Evolutionary conservation across 2,797 vertebrate genomes (phyloP), one percentile per base, ranked within the genome.

Genomic region (Adrianichthys oophorus): DNA sequence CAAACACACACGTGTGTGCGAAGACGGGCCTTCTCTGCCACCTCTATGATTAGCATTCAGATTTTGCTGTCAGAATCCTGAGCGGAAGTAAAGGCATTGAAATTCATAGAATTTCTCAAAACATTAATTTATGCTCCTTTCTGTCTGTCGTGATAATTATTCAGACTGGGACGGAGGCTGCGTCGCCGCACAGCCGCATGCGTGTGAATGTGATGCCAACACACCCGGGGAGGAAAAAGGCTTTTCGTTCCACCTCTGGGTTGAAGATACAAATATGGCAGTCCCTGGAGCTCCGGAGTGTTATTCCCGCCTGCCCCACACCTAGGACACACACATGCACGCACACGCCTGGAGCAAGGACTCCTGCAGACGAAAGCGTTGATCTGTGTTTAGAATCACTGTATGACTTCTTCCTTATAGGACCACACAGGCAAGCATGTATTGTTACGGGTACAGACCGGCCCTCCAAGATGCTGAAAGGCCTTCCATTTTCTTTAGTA

Each of bases 331-430:
- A 77, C 60, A 58, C 79, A 83, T 51, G 41, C 67, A 75, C 76
- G 76, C 81, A 58, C 79, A 83, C 15, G 82, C 84, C 79, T 63
- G 56, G 68, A 84, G 85, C 87, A 86, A 84, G 81, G 85, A 76
- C 79, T 85, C 77, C 84, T 79, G 83, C 82, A 79, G 82, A 73
- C 32, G 32, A 87, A 64, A 56, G 67, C 83, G 85, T 84, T 86
- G 85, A 86, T 87, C 83, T 87, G 51, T 87, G 86, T 88, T 90
- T 88, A 87, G 81, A 70, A 77, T 83, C 85, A 82, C 83, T 70
- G 80, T 86, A 85, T 84, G 85, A 80, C 81, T 71, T 70, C 85
- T 87, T 87, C 82, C 86, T 88, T 88, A 88, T 87, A 86, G 81
- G 87, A 84, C 87, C 85, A 88, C 86, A 87, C 83, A 87, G 52